A percentile compares a stretch with the other conserved stretches of the same genome.
Evolutionary conservation across 2,888 invertebrate species (phyloP).

Genomic region (Rapana venosa): DNA sequence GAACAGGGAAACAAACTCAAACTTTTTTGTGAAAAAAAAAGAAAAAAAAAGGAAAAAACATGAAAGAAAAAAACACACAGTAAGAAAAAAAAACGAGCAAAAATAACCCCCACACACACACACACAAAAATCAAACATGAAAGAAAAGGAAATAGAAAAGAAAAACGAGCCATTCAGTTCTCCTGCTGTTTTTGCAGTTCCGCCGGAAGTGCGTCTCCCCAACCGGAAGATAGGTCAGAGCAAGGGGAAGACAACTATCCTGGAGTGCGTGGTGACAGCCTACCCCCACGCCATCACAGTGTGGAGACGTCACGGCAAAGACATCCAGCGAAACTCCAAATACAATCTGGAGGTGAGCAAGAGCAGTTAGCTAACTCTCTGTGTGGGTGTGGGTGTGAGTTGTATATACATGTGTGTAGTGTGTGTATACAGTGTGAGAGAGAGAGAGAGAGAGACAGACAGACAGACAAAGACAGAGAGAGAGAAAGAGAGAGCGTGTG

Average conservation of each 20-base stretch:
- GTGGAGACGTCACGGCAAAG: constrained; percentile 67
- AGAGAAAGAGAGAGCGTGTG: too few species aligned
- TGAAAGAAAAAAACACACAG: neutral
- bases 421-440: neutral
- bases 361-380: neutral
- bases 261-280: constrained; percentile 74
- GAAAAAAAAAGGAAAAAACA: neutral
- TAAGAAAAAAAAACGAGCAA: too few species aligned
- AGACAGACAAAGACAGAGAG: too few species aligned
- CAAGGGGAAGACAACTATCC: constrained; percentile 71
- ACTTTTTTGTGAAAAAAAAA: neutral
- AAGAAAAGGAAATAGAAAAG: neutral
- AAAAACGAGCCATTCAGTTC: neutral
- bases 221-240: constrained; percentile 71
- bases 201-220: constrained; percentile 72
- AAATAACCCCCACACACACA: too few species aligned
- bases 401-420: constrained; percentile 5
- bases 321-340: constrained; percentile 63
- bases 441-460: too few species aligned
- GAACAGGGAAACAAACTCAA: neutral
- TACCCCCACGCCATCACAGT: constrained; percentile 70
- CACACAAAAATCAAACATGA: too few species aligned
- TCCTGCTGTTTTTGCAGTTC: constrained; percentile 58
- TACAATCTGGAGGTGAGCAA: constrained; percentile 61
- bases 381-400: neutral